Conservation (phyloP, 2,113 vertebrate species). For the Mystacornis crossleyi region DNA sequence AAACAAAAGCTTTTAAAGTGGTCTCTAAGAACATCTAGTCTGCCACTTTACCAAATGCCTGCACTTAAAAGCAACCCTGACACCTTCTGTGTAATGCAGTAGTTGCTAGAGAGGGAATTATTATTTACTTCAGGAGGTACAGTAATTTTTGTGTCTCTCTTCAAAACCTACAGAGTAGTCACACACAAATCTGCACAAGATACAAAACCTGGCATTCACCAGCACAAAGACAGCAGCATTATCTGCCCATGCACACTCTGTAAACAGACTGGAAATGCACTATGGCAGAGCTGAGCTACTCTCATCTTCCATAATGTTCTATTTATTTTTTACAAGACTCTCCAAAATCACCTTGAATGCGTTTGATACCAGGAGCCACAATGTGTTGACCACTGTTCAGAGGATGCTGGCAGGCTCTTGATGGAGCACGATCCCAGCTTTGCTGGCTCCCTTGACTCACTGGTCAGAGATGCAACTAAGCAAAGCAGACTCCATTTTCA, state of each 20-base stretch:
- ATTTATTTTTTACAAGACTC: background rate
- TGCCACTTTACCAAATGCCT: background rate
- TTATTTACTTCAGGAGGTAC: background rate
- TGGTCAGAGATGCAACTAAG: background rate
- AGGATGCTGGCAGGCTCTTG: background rate
- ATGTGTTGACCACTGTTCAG: background rate
- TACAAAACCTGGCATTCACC: background rate
- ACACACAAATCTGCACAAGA: background rate
- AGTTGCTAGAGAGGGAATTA: background rate
- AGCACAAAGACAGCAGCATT: background rate
- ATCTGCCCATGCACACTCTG: background rate
- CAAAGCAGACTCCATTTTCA: background rate
- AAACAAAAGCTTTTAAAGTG: slow-evolving; percentile 16
- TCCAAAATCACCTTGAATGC: background rate
- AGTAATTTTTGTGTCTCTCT: background rate
- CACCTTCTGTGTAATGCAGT: background rate
- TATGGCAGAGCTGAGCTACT: background rate
- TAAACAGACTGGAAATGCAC: background rate
- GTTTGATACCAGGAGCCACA: background rate
- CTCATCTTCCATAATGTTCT: background rate
- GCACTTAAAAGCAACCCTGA: background rate
- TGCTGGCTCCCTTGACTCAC: background rate
- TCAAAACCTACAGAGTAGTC: background rate
- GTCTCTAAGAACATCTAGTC: background rate
- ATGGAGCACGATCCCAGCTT: background rate